Evolutionary conservation across 2,888 invertebrate genomes (phyloP).

Genomic region (Invenusta paracnida): DNA sequence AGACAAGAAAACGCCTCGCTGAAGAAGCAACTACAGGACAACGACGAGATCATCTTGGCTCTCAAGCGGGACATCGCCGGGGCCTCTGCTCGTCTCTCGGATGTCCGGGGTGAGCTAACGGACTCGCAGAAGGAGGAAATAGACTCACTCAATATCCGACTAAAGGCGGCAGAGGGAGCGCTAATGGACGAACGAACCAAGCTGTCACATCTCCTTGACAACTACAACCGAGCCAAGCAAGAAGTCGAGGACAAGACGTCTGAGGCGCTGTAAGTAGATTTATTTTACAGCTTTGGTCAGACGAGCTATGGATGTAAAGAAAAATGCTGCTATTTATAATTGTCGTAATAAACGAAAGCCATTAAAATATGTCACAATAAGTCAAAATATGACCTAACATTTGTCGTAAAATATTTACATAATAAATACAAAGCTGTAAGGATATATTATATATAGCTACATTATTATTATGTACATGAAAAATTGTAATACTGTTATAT

Average conservation of each 20-base stretch:
- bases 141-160: constrained; percentile 52
- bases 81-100: constrained; percentile 57
- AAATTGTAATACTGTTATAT: too few species aligned
- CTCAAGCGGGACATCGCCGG: constrained; percentile 57
- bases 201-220: constrained; percentile 57
- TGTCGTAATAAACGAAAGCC: too few species aligned
- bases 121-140: constrained; percentile 59
- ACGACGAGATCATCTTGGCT: constrained; percentile 56
- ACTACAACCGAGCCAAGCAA: constrained; percentile 51
- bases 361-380: too few species aligned
- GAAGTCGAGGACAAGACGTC: background rate
- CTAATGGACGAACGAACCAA: constrained; percentile 55
- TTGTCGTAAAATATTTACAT: too few species aligned
- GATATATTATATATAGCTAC: too few species aligned
- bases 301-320: too few species aligned
- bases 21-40: constrained; percentile 54
- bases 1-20: constrained; percentile 56
- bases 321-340: too few species aligned
- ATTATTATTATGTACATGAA: too few species aligned
- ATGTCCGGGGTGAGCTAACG: constrained; percentile 59
- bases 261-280: background rate
- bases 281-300: background rate
- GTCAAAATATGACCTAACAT: too few species aligned
- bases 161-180: constrained; percentile 53
- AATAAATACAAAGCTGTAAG: too few species aligned